Conservation (phyloP, 2,888 invertebrate genomes). For the Aphrophora alni region DNA sequence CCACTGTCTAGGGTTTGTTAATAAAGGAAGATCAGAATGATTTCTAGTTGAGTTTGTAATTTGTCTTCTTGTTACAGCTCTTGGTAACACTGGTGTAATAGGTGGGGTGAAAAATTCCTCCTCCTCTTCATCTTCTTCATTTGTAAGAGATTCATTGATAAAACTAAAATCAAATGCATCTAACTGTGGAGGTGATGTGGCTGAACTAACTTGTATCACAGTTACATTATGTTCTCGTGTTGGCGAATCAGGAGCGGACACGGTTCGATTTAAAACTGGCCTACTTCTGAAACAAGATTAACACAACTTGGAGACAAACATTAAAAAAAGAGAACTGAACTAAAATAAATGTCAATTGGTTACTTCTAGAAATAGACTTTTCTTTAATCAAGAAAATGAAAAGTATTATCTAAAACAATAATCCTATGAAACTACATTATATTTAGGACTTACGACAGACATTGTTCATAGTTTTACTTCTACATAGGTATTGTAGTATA, state of each 20-base stretch:
- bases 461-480: too few relatives aligned
- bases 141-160: conserved; percentile 42
- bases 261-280: background rate
- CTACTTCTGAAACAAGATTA: background rate
- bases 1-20: conserved; percentile 36
- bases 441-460: too few relatives aligned
- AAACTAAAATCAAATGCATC: conserved; percentile 48
- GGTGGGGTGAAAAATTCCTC: conserved; percentile 48
- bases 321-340: too few relatives aligned
- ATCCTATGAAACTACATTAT: too few relatives aligned
- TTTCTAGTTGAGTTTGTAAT: background rate
- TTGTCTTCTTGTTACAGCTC: conserved; percentile 11
- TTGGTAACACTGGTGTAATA: conserved; percentile 40
- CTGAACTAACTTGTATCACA: conserved; percentile 50
- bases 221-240: conserved; percentile 47
- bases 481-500: too few relatives aligned
- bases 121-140: conserved; percentile 38
- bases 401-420: too few relatives aligned
- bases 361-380: too few relatives aligned
- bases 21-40: conserved; percentile 20
- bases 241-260: conserved; percentile 17
- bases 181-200: conserved; percentile 20
- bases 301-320: background rate
- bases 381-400: too few relatives aligned
- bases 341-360: too few relatives aligned